Percentiles rank a stretch among this genome's conserved stretches.
These are phyloP conservation scores for Trematocara unimaculatum DNA, from an alignment of 2,113 vertebrate genomes.

Conservation along the genomic window DNA sequence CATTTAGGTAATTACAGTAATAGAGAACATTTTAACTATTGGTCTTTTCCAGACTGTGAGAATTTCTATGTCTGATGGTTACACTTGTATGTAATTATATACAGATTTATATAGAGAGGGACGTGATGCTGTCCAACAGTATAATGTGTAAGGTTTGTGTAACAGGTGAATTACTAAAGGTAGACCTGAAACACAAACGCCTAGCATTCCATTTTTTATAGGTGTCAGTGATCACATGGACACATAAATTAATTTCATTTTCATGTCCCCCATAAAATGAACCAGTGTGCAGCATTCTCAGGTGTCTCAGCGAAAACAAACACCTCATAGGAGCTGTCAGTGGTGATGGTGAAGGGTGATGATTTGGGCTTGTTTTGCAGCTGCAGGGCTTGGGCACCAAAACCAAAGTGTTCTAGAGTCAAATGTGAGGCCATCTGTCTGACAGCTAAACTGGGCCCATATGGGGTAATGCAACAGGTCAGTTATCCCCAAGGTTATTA, in stretches of 20 bases:
- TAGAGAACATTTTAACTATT: background rate
- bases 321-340: background rate
- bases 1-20: constrained; percentile 18
- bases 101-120: background rate
- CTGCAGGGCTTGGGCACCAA: background rate
- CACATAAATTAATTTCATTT: background rate
- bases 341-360: background rate
- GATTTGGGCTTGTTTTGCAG: background rate
- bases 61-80: background rate
- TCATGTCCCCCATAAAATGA: background rate
- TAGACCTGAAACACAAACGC: background rate
- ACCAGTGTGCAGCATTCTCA: background rate
- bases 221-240: background rate
- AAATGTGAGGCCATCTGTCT: background rate
- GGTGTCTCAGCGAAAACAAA: background rate
- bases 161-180: background rate
- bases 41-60: background rate
- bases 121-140: background rate
- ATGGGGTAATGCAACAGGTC: background rate
- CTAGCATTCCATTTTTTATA: background rate
- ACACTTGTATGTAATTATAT: background rate
- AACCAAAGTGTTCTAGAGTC: background rate
- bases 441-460: background rate
- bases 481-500: background rate
- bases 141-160: background rate